Conservation (phyloP, 2,888 invertebrate species). For the Magallana nippona region DNA sequence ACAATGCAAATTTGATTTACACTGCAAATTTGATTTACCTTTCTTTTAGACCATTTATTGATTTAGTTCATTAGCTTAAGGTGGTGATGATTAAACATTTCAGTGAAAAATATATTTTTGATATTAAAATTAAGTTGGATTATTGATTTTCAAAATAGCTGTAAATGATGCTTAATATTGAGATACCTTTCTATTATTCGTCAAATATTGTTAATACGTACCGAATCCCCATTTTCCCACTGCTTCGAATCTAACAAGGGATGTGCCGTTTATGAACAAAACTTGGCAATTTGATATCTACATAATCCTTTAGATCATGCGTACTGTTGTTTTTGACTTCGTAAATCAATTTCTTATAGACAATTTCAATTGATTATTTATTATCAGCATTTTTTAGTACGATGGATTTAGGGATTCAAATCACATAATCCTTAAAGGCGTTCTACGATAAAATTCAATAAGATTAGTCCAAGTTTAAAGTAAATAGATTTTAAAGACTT, state of each 20-base stretch:
- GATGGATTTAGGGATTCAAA: background rate
- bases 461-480: constrained; percentile 26
- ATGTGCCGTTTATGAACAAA: background rate
- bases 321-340: constrained; percentile 12
- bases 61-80: too few species aligned
- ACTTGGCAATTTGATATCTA: constrained; percentile 14
- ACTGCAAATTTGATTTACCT: too few species aligned
- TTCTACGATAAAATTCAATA: background rate
- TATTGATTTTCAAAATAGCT: too few species aligned
- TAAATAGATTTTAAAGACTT: constrained; percentile 35
- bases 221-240: background rate
- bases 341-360: constrained; percentile 28
- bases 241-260: background rate
- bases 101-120: too few species aligned
- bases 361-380: constrained; percentile 4
- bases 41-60: too few species aligned
- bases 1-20: too few species aligned
- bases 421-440: background rate
- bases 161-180: too few species aligned
- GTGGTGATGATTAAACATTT: too few species aligned
- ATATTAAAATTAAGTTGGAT: too few species aligned
- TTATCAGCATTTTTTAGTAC: constrained; percentile 5
- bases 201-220: background rate
- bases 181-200: too few species aligned
- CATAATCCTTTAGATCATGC: constrained; percentile 3